These are phyloP conservation scores for Lasioglossum figueresi DNA, from an alignment of 2,888 invertebrate species.

Conservation along the genomic window DNA sequence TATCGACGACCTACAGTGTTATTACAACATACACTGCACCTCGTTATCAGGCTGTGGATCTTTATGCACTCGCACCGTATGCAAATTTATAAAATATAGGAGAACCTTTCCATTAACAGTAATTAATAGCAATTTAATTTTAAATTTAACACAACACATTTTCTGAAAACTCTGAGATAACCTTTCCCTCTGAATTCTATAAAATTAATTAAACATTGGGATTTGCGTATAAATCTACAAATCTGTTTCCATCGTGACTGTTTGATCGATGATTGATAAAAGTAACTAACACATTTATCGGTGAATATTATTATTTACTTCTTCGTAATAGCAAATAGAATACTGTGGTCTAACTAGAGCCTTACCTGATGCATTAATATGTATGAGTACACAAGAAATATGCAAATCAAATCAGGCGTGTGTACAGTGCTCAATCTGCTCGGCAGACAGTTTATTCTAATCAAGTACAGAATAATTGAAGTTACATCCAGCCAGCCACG, in stretches of 20 bases:
- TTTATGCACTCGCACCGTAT: neutral
- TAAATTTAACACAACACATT: neutral
- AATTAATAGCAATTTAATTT: neutral
- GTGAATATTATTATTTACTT: neutral
- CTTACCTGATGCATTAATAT: neutral
- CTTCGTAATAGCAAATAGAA: neutral
- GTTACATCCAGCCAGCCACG: neutral
- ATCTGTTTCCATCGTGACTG: too few relatives aligned
- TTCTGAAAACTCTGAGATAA: neutral
- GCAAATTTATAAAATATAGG: neutral
- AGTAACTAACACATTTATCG: neutral
- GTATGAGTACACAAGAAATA: conserved; percentile 12
- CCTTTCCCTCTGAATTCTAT: neutral
- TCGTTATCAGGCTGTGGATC: neutral
- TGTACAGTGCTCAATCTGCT: neutral
- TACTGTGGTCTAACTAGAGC: neutral
- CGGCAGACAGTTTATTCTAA: conserved; percentile 13
- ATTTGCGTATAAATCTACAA: neutral
- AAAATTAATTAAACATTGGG: neutral
- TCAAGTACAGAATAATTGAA: conserved; percentile 7
- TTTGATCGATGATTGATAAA: neutral
- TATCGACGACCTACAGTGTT: neutral
- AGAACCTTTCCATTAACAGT: neutral
- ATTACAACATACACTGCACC: neutral
- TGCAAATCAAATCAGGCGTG: neutral